A percentile compares a stretch with the other conserved stretches of the same genome.
phyloP scores from a whole-genome alignment of 2,113 vertebrate genomes.

The Geococcyx californianus region DNA sequence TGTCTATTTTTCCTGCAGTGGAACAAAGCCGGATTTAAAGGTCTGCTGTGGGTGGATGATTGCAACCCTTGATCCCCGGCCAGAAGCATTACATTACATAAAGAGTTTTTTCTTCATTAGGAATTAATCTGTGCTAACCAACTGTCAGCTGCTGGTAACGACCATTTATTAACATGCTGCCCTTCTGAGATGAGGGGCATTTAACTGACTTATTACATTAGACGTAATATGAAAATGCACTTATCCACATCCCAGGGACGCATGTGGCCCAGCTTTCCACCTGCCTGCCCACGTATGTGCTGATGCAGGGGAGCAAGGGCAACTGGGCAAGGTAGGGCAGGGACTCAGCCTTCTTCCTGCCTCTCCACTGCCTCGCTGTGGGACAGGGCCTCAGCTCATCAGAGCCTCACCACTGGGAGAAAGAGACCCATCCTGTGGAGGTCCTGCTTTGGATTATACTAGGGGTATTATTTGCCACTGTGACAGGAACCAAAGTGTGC shows the following conservation, averaged over 20 bases:
- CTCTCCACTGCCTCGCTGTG: rapidly evolving
- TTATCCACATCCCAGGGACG: not conserved
- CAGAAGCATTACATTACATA: slow-evolving; percentile 80
- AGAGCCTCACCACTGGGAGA: not conserved
- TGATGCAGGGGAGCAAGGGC: not conserved
- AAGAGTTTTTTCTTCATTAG: slow-evolving; percentile 78
- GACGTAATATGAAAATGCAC: slow-evolving; percentile 57
- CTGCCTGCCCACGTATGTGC: rapidly evolving
- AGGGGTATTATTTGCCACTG: not conserved
- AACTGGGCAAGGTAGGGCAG: not conserved
- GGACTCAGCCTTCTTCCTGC: not conserved
- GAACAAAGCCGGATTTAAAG: slow-evolving; percentile 81
- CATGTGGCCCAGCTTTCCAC: not conserved
- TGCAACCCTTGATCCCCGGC: slow-evolving; percentile 72
- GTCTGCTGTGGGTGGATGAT: slow-evolving; percentile 75
- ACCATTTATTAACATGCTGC: slow-evolving; percentile 39
- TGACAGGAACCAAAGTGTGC: not conserved
- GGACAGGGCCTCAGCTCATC: not conserved
- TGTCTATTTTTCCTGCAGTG: not conserved
- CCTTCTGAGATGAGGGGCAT: not conserved
- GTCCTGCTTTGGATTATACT: not conserved
- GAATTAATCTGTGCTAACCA: slow-evolving; percentile 79
- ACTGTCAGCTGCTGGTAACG: slow-evolving; percentile 67
- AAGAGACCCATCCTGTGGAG: not conserved
- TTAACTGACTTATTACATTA: slow-evolving; percentile 51